phyloP scores from a whole-genome alignment of 2,888 invertebrate genomes.

The Catocala sponsa region DNA sequence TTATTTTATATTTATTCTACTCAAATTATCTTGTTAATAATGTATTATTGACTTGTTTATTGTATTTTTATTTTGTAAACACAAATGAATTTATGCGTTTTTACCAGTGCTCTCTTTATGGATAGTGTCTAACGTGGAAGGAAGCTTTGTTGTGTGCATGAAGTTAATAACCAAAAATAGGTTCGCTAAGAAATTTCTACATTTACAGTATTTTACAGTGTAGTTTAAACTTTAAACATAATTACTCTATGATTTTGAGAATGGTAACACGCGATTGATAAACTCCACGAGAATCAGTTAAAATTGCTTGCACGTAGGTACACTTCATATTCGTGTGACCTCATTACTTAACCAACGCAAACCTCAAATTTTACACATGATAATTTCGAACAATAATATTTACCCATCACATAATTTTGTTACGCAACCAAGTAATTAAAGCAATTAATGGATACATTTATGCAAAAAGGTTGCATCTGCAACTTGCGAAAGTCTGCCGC shows the following conservation, averaged over 20 bases:
- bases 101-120: too few relatives aligned
- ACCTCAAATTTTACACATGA: conserved; percentile 12
- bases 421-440: not conserved
- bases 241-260: not conserved
- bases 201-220: too few relatives aligned
- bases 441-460: conserved; percentile 9
- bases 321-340: conserved; percentile 14
- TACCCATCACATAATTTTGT: not conserved
- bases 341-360: conserved; percentile 14
- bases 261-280: conserved; percentile 6
- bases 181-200: too few relatives aligned
- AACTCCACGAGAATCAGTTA: conserved; percentile 9
- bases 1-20: conserved; percentile 7
- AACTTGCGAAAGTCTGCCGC: conserved; percentile 3
- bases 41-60: too few relatives aligned
- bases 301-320: conserved; percentile 17
- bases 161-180: too few relatives aligned
- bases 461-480: conserved; percentile 13
- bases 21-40: not conserved
- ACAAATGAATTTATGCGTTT: too few relatives aligned
- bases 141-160: too few relatives aligned
- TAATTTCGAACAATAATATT: conserved; percentile 13
- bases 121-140: too few relatives aligned
- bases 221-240: too few relatives aligned
- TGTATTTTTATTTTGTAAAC: too few relatives aligned